Base-by-base conservation (phyloP, 2,888 invertebrate species). In the Isoperla grammatica region DNA sequence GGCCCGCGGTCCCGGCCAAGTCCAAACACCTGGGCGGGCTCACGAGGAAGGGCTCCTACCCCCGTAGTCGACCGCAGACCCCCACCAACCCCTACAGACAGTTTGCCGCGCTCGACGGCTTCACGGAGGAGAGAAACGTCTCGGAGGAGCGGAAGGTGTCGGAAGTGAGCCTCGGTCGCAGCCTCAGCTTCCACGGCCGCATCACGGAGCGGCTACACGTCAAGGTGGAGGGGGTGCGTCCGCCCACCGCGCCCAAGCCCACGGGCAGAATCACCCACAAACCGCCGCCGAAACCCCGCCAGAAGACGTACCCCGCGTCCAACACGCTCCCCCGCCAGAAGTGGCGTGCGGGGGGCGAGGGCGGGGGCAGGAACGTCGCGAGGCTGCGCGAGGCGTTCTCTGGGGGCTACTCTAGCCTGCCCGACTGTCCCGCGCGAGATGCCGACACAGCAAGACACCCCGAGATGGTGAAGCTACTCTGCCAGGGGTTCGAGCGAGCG, bases 401-500 rank as follows among this genome's bases (percentile, higher is more conserved):
- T 29, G 6, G 8, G 13, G 39, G 35, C 39, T 37, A 42, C 40
- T 8, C 6, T 9, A 42, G 23, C 23, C 56, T 45, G 5, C 45
- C 45, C 15, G 19, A 13, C 15, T 2, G 11, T 3, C 45, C 15
- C 17, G 37, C 13, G 17, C 2, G 9, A 12, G 37, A 37, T 3
- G 2, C 13, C 15, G 5, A 17, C 39, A 3, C 37, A 20, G 49
- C 22, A 22, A 23, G 45, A 17, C 59, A 55, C 45, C 40, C 50
- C 35, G 61, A 49, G 22, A 60, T 61, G 48, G 63, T 63, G 11
- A 63, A 63, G 29, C 45, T 63, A 15, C 45, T 63, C 11, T 61
- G 63, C 35, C 59, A 56, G 40, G 62, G 65, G 20, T 65, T 65
- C 49, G 63, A 64, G 35, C 57, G 63, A 43, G 60, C 60, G 3